Conservation (phyloP, 2,797 vertebrate genomes). For the Moxostoma hubbsi region DNA sequence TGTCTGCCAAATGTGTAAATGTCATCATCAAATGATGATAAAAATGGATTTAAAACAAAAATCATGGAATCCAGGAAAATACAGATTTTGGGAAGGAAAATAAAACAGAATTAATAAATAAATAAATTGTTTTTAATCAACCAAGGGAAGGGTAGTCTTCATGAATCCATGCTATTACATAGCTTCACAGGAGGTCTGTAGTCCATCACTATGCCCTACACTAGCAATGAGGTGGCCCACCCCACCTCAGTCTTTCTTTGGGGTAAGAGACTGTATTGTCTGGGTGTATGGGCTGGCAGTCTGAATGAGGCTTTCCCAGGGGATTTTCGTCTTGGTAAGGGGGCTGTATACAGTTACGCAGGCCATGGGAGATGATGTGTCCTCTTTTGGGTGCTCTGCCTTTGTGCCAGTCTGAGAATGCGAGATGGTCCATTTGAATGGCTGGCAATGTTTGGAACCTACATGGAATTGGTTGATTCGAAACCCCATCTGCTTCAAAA, state of each 20-base stretch:
- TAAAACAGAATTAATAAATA: too few species aligned
- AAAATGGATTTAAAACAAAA: too few species aligned
- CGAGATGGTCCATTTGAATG: slow-evolving; percentile 62
- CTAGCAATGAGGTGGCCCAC: not conserved
- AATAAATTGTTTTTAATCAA: not conserved
- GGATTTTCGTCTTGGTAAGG: slow-evolving; percentile 51
- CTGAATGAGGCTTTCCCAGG: slow-evolving; percentile 59
- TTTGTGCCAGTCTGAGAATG: slow-evolving; percentile 56
- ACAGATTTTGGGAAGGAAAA: too few species aligned
- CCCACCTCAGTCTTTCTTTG: slow-evolving; percentile 27
- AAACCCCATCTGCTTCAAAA: slow-evolving; percentile 42
- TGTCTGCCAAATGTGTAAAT: too few species aligned
- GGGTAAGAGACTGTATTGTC: slow-evolving; percentile 52
- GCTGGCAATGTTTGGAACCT: slow-evolving; percentile 54
- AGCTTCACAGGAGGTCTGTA: slow-evolving; percentile 25
- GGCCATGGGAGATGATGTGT: slow-evolving; percentile 57
- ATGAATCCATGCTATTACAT: not conserved
- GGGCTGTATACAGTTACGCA: slow-evolving; percentile 43
- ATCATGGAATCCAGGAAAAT: too few species aligned
- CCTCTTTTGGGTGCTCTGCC: slow-evolving; percentile 65
- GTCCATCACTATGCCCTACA: not conserved
- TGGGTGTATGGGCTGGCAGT: slow-evolving; percentile 43
- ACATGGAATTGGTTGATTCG: slow-evolving; percentile 54
- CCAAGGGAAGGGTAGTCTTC: not conserved
- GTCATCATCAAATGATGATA: too few species aligned